phyloP scores from a whole-genome alignment of 2,113 vertebrate species.

The Lamprotornis superbus region DNA sequence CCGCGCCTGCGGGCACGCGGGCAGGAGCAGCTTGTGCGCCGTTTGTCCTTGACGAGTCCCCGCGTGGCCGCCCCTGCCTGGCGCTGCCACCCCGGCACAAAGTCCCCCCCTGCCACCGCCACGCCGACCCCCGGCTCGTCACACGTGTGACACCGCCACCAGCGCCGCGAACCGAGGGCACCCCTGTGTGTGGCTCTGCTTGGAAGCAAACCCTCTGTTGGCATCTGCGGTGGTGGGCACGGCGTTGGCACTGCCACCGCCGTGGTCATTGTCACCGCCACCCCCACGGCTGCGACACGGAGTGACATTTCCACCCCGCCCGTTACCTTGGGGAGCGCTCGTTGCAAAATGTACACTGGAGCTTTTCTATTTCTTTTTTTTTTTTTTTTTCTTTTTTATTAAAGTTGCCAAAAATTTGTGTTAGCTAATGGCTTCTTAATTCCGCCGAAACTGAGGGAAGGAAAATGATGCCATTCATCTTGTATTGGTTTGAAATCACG shows the following conservation, averaged over 20 bases:
- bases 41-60: constrained; percentile 54
- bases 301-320: not conserved
- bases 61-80: not conserved
- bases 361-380: constrained; percentile 13
- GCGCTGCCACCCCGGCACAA: not conserved
- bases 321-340: constrained; percentile 66
- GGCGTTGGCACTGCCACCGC: not conserved
- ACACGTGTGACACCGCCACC: accelerated
- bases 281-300: not conserved
- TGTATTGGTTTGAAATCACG: constrained; percentile 84
- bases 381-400: not conserved
- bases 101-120: not conserved
- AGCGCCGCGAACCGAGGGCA: accelerated
- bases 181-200: accelerated
- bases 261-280: accelerated
- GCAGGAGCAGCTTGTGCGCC: constrained; percentile 37
- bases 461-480: constrained; percentile 86
- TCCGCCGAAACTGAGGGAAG: constrained; percentile 78
- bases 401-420: constrained; percentile 86
- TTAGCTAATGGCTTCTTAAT: constrained; percentile 86
- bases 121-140: not conserved
- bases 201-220: accelerated
- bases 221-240: not conserved
- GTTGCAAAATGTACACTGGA: constrained; percentile 49
- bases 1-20: constrained; percentile 5